Evolutionary conservation across 2,888 invertebrate genomes (phyloP).

Genomic region (Ametastegia equiseti): DNA sequence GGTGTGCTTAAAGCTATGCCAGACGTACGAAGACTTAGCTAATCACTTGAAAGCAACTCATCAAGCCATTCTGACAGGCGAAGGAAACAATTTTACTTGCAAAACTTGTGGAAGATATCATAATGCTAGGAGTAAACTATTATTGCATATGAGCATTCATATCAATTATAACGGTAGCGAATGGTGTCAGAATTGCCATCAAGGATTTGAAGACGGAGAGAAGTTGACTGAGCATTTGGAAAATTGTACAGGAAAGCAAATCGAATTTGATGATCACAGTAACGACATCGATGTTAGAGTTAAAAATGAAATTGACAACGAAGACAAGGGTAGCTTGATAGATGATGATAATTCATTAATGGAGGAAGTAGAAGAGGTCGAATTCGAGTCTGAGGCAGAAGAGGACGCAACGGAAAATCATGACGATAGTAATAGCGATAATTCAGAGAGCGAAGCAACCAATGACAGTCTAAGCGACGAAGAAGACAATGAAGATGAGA

Average conservation of each 20-base stretch:
- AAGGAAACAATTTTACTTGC: slow-evolving; percentile 80
- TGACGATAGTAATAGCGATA: slow-evolving; percentile 59
- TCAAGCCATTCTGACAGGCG: slow-evolving; percentile 76
- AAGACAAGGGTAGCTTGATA: slow-evolving; percentile 63
- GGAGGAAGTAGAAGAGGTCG: slow-evolving; percentile 51
- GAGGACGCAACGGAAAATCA: slow-evolving; percentile 57
- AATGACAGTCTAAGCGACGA: slow-evolving; percentile 60
- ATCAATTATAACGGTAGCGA: slow-evolving; percentile 73
- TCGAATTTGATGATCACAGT: slow-evolving; percentile 59
- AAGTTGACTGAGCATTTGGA: slow-evolving; percentile 65
- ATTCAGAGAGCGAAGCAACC: slow-evolving; percentile 57
- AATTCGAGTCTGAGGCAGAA: slow-evolving; percentile 61
- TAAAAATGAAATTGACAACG: slow-evolving; percentile 52
- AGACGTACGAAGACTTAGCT: slow-evolving; percentile 76
- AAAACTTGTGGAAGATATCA: slow-evolving; percentile 79
- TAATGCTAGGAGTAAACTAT: slow-evolving; percentile 79
- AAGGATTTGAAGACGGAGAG: slow-evolving; percentile 66
- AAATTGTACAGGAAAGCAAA: slow-evolving; percentile 63
- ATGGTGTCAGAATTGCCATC: slow-evolving; percentile 69
- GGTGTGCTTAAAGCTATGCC: slow-evolving; percentile 79
- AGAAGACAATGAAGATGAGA: slow-evolving; percentile 55
- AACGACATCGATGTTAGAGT: slow-evolving; percentile 35
- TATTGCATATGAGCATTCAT: slow-evolving; percentile 79
- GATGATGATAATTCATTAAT: slow-evolving; percentile 60
- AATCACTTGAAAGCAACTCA: slow-evolving; percentile 77